Percentiles rank a stretch among this genome's conserved stretches.
Conservation (phyloP, 2,113 vertebrate species). For the Poeciliopsis occidentalis region DNA sequence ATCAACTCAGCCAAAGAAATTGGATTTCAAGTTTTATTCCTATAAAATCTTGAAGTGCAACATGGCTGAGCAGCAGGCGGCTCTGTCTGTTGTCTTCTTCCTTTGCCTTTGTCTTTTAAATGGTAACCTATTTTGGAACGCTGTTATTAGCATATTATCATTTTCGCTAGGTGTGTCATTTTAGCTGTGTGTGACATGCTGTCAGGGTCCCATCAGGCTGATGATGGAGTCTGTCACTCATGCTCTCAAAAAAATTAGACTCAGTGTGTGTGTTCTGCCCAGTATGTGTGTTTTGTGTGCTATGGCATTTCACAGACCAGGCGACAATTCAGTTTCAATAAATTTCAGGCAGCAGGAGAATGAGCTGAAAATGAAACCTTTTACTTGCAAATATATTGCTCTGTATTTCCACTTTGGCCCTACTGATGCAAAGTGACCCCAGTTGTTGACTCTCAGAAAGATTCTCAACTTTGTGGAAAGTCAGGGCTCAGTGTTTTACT, state of each 20-base stretch:
- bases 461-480: slow-evolving; percentile 21
- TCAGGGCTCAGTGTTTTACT: slow-evolving; percentile 1
- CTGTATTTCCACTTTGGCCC: slow-evolving; percentile 19
- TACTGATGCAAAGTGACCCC: slow-evolving; percentile 16
- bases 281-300: slow-evolving; percentile 2
- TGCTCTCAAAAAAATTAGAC: slow-evolving; percentile 40
- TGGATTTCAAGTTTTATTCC: not conserved
- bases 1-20: not conserved
- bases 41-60: not conserved
- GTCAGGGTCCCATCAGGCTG: slow-evolving; percentile 38
- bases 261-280: slow-evolving; percentile 7
- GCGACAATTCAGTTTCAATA: slow-evolving; percentile 3
- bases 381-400: slow-evolving; percentile 30
- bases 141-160: slow-evolving; percentile 51
- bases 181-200: slow-evolving; percentile 45
- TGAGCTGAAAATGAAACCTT: slow-evolving; percentile 7
- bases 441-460: not conserved
- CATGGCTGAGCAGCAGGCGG: not conserved
- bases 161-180: slow-evolving; percentile 28
- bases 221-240: slow-evolving; percentile 54
- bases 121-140: slow-evolving; percentile 32
- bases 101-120: slow-evolving; percentile 28
- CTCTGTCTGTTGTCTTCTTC: not conserved
- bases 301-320: not conserved
- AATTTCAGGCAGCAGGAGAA: slow-evolving; percentile 21